Evolutionary conservation across 2,113 vertebrate genomes (phyloP), one percentile per base, ranked within the genome.

Genomic region (Hippocampus barbouri): DNA sequence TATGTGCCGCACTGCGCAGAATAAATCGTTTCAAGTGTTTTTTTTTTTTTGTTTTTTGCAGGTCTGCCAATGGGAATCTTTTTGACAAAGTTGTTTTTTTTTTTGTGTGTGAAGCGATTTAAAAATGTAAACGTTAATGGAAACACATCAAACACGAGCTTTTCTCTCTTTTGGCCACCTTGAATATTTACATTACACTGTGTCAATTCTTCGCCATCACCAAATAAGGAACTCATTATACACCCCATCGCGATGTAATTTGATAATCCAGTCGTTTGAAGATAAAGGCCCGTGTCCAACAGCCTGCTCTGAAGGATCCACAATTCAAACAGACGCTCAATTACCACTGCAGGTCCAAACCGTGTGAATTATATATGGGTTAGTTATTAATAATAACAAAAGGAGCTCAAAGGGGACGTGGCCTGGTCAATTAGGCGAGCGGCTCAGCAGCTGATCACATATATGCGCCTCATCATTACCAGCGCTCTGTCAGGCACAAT

Each of bases 351-450:
- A 84, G 88, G 91, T 93, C 93, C 92, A 92, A 92, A 90, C 88
- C 12, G 89, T 78, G 93, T 97, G 94, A 98, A 98, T 98, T 95
- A 99, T 98, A 98, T 94, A 98, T 92, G 86, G 87, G 95, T 97
- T 93, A 97, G 98, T 97, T 95, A 96, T 98, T 96, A 97, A 98
- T 97, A 97, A 98, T 96, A 97, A 96, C 97, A 97, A 98, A 94
- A 90, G 90, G 77, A 94, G 91, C 94, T 93, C 91, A 75, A 91
- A 95, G 94, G 95, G 95, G 91, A 92, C 80, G 87, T 90, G 88
- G 90, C 89, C 68, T 85, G 94, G 95, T 96, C 95, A 97, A 99
- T 98, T 98, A 98, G 91, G 89, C 88, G 88, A 92, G 63, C 94
- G 91, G 90, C 92, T 92, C 90, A 89, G 80, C 87, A 85, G 88